Base-by-base conservation (phyloP, 2,888 invertebrate genomes). In the Pseudococcus jackbeardsleyi region DNA sequence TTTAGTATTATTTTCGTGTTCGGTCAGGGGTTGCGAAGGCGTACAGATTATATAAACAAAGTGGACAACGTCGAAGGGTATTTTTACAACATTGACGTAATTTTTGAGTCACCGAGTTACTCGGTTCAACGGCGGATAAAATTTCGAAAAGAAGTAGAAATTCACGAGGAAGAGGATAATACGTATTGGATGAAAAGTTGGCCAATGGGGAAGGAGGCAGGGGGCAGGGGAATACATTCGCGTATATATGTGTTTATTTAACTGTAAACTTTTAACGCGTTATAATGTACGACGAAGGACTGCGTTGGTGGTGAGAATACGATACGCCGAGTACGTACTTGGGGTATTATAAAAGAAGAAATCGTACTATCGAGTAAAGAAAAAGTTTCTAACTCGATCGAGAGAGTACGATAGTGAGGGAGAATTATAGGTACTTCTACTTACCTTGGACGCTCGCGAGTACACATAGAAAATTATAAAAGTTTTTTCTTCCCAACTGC, bases 401-500 rank as follows among this genome's bases (percentile, higher is more conserved):
- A 59, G 59, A 54, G 54, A 54, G 54, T 5, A 17, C 5, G 19
- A 59, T 33, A 33, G 26, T 33, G 26, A 19, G 7, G 19, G 7
- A 19, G 19, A 59, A 72, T 26, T 72, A 72, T 72, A 59, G 6
- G 33, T 26, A 72, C 26, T 12, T 26, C 12, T 33, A 33, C 15
- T 22, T 64, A 22, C 33, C 68, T 33, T 59, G 59, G 46, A 22
- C 15, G 15, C 9, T 26, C 26, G 5, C 26, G 59, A 19, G n/a
- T 59, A 33, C 68, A n/a, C 68, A 15, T 26, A 72, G 68, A 33
- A 72, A 72, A 72, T 72, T 72, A 72, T 72, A 72, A 72, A 72
- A 72, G 33, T 72, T 72, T 72, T 64, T 59, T 54, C 54, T 54
- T 54, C 54, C 59, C 59, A 59, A 59, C 9, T 59, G 59, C 59